A percentile compares a stretch with the other conserved stretches of the same genome.
These are phyloP conservation scores for Caenorhabditis drosophilae DNA, from an alignment of 2,888 invertebrate species.

Conservation along the genomic window DNA sequence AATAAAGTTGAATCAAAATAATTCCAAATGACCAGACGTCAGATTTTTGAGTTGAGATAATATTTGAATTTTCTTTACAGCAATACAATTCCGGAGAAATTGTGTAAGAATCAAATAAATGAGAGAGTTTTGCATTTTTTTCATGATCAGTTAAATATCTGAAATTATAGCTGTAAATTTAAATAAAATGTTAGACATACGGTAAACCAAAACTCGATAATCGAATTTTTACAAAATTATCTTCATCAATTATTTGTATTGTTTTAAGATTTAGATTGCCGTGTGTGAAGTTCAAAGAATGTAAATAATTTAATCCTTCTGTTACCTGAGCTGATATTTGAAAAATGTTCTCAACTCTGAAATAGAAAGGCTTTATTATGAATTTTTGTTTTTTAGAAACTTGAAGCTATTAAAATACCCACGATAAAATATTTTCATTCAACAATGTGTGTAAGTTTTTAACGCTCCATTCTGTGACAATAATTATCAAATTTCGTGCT, in stretches of 20 bases:
- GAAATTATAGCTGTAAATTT: neutral
- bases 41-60: constrained; percentile 72
- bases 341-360: neutral
- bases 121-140: constrained; percentile 9
- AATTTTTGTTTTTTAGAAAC: no score
- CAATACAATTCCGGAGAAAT: no score
- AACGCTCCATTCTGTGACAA: constrained; percentile 74
- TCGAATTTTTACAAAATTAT: constrained; percentile 4
- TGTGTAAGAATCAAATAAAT: neutral
- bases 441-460: constrained; percentile 71
- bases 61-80: no score
- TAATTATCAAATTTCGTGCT: constrained; percentile 55
- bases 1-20: constrained; percentile 79
- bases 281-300: constrained; percentile 22
- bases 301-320: constrained; percentile 32
- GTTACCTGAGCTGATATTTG: constrained; percentile 79
- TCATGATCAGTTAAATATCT: constrained; percentile 28
- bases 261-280: constrained; percentile 17
- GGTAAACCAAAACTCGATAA: constrained; percentile 17
- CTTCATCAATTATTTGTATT: neutral
- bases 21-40: constrained; percentile 96
- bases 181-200: constrained; percentile 7
- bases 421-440: constrained; percentile 2
- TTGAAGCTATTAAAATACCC: no score
- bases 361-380: no score